Evolutionary conservation across 2,113 vertebrate species (phyloP), one percentile per base, ranked within the genome.

Genomic region (Heterotilapia buettikoferi): DNA sequence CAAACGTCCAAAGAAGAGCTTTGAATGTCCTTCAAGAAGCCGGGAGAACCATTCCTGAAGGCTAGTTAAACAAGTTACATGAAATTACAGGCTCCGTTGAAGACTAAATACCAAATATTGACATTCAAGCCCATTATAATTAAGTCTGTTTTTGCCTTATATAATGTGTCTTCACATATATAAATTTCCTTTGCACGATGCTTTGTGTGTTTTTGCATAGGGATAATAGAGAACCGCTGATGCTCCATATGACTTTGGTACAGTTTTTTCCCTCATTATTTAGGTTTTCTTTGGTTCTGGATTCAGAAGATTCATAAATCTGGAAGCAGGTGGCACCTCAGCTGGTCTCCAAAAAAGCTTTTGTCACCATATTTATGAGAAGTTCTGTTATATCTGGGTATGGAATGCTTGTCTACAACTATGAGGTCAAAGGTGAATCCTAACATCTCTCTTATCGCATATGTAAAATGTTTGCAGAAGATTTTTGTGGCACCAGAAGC

Each of bases 1-100:
- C 3, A 33, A 33, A 61, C 16, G 0, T 61, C 1, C 57, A 61
- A 33, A 19, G 29, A 61, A 33, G 16, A 19, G 59, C 59, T 33
- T 33, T 33, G 29, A 61, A 33, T 61, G 16, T 61, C 29, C 59
- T 61, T 10, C 59, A 33, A 11, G 29, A 33, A 61, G 57, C 0
- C 9, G 0, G 9, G 16, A 61, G 16, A 61, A 61, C 29, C 16
- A 4, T 33, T 61, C 0, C 0, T 33, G 16, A 33, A 61, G 26
- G 14, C 57, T 61, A 31, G 8, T 10, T 10, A 1, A 61, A 33
- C 26, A 10, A 61, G 3, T 61, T 31, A 10, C 26, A 10, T 61
- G 1, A 61, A 18, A 61, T 61, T 61, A 61, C 57, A 31, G 26
- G 8, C 14, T 31, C 14, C 1, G 1, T 59, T 59, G 56, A 9